Evolutionary conservation across 2,797 vertebrate genomes (phyloP).

Genomic region (Molothrus ater): DNA sequence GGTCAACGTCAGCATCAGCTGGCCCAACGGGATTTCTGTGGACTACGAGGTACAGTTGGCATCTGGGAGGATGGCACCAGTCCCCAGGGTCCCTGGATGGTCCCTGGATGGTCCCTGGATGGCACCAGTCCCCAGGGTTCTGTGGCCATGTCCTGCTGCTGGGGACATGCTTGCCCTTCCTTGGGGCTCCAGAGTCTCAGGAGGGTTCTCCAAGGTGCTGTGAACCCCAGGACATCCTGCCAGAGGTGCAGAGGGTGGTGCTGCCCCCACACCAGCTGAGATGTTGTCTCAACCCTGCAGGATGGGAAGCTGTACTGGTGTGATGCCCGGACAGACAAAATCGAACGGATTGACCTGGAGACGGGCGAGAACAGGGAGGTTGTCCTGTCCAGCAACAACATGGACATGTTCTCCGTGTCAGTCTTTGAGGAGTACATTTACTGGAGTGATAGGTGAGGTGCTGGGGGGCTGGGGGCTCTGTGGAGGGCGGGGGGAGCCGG

Average conservation of each 20-base stretch:
- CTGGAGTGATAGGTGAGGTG: conserved; percentile 90
- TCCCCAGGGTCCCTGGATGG: not conserved
- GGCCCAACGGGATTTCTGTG: conserved; percentile 96
- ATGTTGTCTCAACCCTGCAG: conserved; percentile 60
- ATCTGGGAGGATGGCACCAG: fast-evolving
- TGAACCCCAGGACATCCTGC: not conserved
- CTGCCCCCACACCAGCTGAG: fast-evolving
- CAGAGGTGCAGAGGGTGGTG: fast-evolving
- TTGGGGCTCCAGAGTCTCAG: not conserved
- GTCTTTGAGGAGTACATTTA: conserved; percentile 97
- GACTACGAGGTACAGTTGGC: conserved; percentile 87
- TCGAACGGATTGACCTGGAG: conserved; percentile 94
- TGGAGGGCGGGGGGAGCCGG: not conserved
- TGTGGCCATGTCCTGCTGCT: fast-evolving
- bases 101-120: no score
- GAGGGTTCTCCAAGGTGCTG: not conserved
- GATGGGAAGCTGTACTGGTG: conserved; percentile 95
- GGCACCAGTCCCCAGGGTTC: no score
- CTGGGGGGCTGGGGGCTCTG: not conserved
- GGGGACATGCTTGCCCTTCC: not conserved
- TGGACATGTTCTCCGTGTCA: conserved; percentile 99
- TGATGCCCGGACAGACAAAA: conserved; percentile 94
- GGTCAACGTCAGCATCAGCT: conserved; percentile 94
- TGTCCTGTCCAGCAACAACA: conserved; percentile 94
- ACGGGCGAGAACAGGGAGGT: conserved; percentile 92